These are phyloP conservation scores for Fregetta grallaria DNA, from an alignment of 2,113 vertebrate species.

Conservation along the genomic window DNA sequence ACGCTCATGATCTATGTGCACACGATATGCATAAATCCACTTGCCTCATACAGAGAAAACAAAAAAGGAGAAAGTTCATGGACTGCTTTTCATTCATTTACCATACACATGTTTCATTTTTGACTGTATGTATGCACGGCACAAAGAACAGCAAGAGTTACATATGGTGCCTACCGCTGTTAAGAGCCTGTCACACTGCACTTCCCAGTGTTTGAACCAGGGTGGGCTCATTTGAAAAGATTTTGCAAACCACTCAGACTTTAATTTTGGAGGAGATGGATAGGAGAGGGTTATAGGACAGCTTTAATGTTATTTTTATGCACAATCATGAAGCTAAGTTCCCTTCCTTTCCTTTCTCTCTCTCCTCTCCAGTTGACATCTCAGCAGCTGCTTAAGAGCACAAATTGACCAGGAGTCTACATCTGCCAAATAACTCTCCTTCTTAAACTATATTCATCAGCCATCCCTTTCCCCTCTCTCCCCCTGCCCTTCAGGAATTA, in stretches of 20 bases:
- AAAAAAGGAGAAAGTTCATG: not conserved
- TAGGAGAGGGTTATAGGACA: not conserved
- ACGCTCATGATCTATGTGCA: not conserved
- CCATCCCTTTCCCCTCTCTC: not conserved
- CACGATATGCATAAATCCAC: not conserved
- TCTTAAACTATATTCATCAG: not conserved
- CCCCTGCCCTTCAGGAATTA: not conserved
- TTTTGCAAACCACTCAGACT: conserved; percentile 11
- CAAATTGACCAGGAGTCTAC: not conserved
- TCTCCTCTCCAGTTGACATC: not conserved
- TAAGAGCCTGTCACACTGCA: not conserved
- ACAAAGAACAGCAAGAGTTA: conserved; percentile 4
- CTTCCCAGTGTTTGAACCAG: not conserved
- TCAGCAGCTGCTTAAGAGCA: not conserved
- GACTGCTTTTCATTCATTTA: conserved; percentile 24
- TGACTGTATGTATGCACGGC: not conserved
- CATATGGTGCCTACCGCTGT: not conserved
- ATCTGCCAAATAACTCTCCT: not conserved
- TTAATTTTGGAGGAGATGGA: not conserved
- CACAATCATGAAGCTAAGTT: not conserved
- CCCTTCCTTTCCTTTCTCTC: not conserved
- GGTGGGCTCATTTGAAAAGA: not conserved
- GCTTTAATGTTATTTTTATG: conserved; percentile 7
- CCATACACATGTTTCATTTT: not conserved
- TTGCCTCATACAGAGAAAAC: not conserved